Conservation (phyloP, 2,797 vertebrate species). For the Sciaenops ocellatus region DNA sequence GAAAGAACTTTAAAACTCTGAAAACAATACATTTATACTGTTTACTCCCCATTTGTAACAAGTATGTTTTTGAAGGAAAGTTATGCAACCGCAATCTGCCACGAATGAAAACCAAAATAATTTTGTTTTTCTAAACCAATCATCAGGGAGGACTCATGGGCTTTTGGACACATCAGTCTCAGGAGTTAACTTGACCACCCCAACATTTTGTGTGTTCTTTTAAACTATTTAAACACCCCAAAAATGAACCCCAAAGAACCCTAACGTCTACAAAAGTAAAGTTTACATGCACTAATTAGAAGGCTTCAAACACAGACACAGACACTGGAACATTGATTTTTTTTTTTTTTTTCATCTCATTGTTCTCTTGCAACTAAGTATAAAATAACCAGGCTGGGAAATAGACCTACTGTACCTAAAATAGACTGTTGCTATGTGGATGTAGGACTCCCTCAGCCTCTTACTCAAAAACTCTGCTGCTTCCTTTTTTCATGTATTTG, state of each 20-base stretch:
- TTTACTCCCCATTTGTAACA: not conserved
- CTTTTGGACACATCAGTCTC: no score
- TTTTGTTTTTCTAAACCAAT: no score
- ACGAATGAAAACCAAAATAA: no score
- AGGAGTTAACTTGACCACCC: no score
- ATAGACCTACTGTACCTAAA: conserved; percentile 6
- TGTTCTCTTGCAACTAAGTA: not conserved
- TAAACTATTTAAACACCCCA: no score
- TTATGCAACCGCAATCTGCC: not conserved
- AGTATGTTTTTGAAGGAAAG: no score
- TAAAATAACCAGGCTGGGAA: not conserved
- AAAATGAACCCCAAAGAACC: no score
- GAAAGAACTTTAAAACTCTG: not conserved
- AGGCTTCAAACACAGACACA: not conserved
- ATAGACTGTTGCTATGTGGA: conserved; percentile 51
- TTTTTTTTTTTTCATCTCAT: not conserved
- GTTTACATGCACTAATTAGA: not conserved
- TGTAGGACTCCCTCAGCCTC: conserved; percentile 14
- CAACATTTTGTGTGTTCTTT: no score
- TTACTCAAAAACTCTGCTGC: not conserved
- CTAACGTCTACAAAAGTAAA: not conserved
- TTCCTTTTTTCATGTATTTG: not conserved
- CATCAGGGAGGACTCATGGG: no score
- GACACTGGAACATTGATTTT: not conserved
- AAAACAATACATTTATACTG: not conserved